Conservation (phyloP, 2,797 vertebrate genomes). For the Sphenodon punctatus region DNA sequence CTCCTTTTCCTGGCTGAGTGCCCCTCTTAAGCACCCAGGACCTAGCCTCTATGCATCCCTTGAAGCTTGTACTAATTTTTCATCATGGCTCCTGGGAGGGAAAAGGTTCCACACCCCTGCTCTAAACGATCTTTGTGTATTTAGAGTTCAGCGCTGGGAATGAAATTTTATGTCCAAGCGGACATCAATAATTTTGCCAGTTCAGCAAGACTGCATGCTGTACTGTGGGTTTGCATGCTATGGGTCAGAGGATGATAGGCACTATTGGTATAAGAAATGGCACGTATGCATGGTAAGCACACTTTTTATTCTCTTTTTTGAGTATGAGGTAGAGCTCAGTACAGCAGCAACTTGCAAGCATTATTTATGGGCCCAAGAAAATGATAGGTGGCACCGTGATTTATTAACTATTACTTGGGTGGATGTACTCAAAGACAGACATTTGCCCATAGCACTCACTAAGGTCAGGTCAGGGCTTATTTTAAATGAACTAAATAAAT, state of each 20-base stretch:
- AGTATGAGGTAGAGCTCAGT: not conserved
- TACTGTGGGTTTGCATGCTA: not conserved
- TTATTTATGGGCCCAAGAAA: not conserved
- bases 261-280: slow-evolving; percentile 20
- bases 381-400: not conserved
- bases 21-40: no score
- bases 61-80: no score
- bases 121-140: not conserved
- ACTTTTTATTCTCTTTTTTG: not conserved
- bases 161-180: not conserved
- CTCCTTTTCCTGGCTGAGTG: no score
- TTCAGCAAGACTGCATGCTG: not conserved
- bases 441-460: no score
- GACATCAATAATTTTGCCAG: slow-evolving; percentile 12
- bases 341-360: not conserved
- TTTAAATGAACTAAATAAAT: no score
- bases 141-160: slow-evolving; percentile 6
- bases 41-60: no score
- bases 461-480: no score
- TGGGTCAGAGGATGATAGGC: not conserved
- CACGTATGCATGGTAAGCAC: slow-evolving; percentile 17
- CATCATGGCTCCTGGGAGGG: no score
- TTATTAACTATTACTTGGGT: not conserved
- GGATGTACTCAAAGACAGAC: no score
- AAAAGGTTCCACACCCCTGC: no score